phyloP scores from a whole-genome alignment of 1,140 invertebrate genomes.

The Papilio xuthus region DNA sequence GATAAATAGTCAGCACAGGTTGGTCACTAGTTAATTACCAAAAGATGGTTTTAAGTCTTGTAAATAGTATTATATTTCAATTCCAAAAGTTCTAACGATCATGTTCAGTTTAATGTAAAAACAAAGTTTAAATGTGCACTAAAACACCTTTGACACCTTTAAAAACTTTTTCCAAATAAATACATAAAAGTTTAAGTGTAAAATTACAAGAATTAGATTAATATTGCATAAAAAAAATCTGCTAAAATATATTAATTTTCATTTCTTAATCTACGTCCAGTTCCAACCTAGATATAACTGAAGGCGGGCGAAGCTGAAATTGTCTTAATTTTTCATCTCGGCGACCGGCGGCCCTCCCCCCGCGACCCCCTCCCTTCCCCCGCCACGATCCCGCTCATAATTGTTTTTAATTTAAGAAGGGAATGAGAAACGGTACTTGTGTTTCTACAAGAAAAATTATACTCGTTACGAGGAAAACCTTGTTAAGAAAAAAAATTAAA shows the following conservation, averaged over 20 bases:
- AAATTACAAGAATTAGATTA: not conserved
- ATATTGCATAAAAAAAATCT: not conserved
- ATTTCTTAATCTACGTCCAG: slow-evolving; percentile 40
- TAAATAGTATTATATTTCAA: too few species aligned
- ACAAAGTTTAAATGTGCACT: too few species aligned
- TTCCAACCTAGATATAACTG: slow-evolving; percentile 54
- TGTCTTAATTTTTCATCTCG: slow-evolving; percentile 80
- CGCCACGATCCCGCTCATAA: slow-evolving; percentile 56
- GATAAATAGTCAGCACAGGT: too few species aligned
- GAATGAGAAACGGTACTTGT: slow-evolving; percentile 66
- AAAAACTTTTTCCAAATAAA: not conserved
- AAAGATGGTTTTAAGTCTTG: too few species aligned
- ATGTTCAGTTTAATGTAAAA: too few species aligned
- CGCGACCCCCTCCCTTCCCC: slow-evolving; percentile 39
- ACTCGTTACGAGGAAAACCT: slow-evolving; percentile 2
- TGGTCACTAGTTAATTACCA: too few species aligned
- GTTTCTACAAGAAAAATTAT: slow-evolving; percentile 67
- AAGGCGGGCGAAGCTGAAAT: slow-evolving; percentile 68
- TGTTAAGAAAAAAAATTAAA: not conserved
- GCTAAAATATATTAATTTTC: slow-evolving; percentile 16
- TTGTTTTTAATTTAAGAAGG: slow-evolving; percentile 78
- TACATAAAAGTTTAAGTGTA: not conserved
- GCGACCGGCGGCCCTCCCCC: slow-evolving; percentile 45
- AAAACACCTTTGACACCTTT: too few species aligned
- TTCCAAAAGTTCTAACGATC: too few species aligned